Conservation (phyloP, 1,140 invertebrate genomes). For the Calephelis nemesis region DNA sequence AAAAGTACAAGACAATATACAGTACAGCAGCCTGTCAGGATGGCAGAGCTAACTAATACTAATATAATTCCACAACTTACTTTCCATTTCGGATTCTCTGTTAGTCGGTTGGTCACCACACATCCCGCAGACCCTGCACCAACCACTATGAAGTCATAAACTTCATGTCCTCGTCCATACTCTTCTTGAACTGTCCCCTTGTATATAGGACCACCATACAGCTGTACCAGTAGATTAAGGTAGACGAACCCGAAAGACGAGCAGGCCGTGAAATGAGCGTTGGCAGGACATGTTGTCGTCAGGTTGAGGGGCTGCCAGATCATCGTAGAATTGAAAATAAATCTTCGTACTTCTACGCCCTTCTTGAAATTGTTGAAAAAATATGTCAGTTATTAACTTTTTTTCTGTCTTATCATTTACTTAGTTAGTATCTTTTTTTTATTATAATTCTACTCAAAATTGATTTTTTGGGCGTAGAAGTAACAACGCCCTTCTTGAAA, state of each 20-base stretch:
- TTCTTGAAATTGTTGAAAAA: too few species aligned
- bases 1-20: too few species aligned
- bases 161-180: slow-evolving; percentile 14
- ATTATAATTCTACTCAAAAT: too few species aligned
- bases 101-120: slow-evolving; percentile 83
- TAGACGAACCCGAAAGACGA: slow-evolving; percentile 39
- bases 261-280: slow-evolving; percentile 34
- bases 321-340: slow-evolving; percentile 23
- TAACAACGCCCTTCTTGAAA: too few species aligned
- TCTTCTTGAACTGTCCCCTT: slow-evolving; percentile 21
- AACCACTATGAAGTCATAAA: slow-evolving; percentile 47
- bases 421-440: too few species aligned
- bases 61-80: slow-evolving; percentile 46
- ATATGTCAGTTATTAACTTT: too few species aligned
- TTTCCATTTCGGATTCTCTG: slow-evolving; percentile 74
- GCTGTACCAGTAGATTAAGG: slow-evolving; percentile 39
- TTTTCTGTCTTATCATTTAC: too few species aligned
- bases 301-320: slow-evolving; percentile 40
- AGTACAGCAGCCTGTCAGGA: too few species aligned
- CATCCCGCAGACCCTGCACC: slow-evolving; percentile 44
- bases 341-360: too few species aligned
- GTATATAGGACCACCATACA: slow-evolving; percentile 29
- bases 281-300: slow-evolving; percentile 35
- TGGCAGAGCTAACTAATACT: too few species aligned
- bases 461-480: too few species aligned